These are phyloP conservation scores for Thermophis baileyi DNA, from an alignment of 2,113 vertebrate genomes.

Conservation along the genomic window DNA sequence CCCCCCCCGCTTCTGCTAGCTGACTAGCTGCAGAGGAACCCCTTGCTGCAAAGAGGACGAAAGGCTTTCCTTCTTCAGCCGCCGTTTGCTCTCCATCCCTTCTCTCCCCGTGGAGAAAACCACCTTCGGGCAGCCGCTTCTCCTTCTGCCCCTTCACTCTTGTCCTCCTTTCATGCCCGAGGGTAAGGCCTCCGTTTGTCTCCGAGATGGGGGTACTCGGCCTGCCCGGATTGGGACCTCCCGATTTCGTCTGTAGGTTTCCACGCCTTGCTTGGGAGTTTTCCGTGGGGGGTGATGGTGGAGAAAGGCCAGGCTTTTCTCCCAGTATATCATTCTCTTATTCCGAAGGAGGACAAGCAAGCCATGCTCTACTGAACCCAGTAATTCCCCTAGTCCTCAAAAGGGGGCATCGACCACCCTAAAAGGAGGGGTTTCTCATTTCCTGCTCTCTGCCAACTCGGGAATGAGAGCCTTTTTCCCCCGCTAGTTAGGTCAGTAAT, in stretches of 20 bases:
- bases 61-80: not conserved
- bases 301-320: not conserved
- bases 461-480: not conserved
- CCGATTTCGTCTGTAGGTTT: not conserved
- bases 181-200: not conserved
- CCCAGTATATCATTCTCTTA: not conserved
- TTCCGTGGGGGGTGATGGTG: not conserved
- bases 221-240: not conserved
- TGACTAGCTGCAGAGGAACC: not conserved
- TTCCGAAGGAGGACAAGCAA: not conserved
- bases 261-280: not conserved
- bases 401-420: not conserved
- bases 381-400: not conserved
- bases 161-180: not conserved
- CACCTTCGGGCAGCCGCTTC: not conserved
- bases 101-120: not conserved
- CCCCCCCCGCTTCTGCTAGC: not conserved
- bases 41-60: not conserved
- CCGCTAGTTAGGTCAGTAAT: not conserved
- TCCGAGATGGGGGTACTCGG: not conserved
- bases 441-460: not conserved
- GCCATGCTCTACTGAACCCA: rapidly evolving
- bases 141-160: not conserved
- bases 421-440: not conserved
- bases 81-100: not conserved